These are phyloP conservation scores for Zelostemma sp. DNA, from an alignment of 1,140 invertebrate species.

Conservation along the genomic window DNA sequence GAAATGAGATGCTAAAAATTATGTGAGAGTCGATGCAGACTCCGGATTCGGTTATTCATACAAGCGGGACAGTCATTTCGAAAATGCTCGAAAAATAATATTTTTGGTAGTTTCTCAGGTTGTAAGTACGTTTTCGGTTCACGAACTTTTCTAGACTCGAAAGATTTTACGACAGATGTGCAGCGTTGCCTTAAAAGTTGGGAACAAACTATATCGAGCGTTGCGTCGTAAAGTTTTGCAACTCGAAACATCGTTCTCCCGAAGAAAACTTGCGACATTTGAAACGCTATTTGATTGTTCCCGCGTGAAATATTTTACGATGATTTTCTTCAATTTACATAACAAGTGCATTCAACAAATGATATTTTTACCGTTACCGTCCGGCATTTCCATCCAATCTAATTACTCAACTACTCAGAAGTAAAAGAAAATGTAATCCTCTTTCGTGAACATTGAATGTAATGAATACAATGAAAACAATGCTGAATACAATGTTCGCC, in stretches of 20 bases:
- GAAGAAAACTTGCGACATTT: slow-evolving; percentile 17
- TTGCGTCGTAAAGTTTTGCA: slow-evolving; percentile 13
- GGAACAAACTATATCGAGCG: slow-evolving; percentile 19
- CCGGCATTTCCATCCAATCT: neutral
- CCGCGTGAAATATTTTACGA: slow-evolving; percentile 14
- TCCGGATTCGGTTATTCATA: no score
- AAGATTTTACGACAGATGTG: slow-evolving; percentile 25
- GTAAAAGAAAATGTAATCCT: no score
- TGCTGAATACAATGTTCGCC: no score
- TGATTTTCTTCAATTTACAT: slow-evolving; percentile 13
- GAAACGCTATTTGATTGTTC: slow-evolving; percentile 16
- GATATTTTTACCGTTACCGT: neutral
- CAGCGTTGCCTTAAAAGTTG: slow-evolving; percentile 17
- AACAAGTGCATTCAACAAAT: slow-evolving; percentile 1
- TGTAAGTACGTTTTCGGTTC: slow-evolving; percentile 17
- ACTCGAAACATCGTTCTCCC: slow-evolving; percentile 17
- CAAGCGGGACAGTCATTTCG: neutral
- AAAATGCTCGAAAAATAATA: slow-evolving; percentile 9
- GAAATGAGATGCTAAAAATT: no score
- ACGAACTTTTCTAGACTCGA: slow-evolving; percentile 13
- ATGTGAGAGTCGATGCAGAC: no score
- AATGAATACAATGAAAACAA: no score
- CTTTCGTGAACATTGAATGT: no score
- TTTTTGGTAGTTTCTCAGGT: slow-evolving; percentile 9
- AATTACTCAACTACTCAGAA: no score